phyloP scores from a whole-genome alignment of 2,888 invertebrate genomes.

The Coelopa pilipes region DNA sequence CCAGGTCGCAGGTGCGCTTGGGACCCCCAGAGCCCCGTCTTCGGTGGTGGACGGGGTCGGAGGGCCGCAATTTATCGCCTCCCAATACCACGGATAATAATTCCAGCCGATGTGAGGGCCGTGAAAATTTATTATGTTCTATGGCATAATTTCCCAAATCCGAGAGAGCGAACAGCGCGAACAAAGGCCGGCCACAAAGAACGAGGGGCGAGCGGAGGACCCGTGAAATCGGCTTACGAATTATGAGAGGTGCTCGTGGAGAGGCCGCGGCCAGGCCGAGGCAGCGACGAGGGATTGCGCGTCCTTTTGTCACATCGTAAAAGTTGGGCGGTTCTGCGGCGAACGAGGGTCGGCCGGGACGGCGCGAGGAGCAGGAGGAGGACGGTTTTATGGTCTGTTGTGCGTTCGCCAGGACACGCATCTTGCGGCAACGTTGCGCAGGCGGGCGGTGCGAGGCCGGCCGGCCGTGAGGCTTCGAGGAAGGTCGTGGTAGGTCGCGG shows the following conservation, averaged over 20 bases:
- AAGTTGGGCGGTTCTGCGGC: background rate
- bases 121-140: conserved; percentile 12
- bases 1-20: no score
- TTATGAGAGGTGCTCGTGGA: background rate
- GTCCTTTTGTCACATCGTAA: conserved; percentile 24
- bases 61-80: background rate
- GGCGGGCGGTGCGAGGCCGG: background rate
- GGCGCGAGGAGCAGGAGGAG: conserved; percentile 10
- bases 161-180: background rate
- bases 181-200: background rate
- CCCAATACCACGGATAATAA: conserved; percentile 10
- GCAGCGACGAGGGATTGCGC: no score
- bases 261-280: background rate
- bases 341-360: conserved; percentile 2
- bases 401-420: background rate
- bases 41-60: no score
- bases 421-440: conserved; percentile 21
- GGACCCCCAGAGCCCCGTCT: no score
- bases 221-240: conserved; percentile 7
- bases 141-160: background rate
- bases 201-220: background rate
- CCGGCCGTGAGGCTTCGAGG: background rate
- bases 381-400: conserved; percentile 34
- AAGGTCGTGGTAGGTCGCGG: no score
- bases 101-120: conserved; percentile 6